phyloP scores from a whole-genome alignment of 2,888 invertebrate species.

The Helobdella robusta region DNA sequence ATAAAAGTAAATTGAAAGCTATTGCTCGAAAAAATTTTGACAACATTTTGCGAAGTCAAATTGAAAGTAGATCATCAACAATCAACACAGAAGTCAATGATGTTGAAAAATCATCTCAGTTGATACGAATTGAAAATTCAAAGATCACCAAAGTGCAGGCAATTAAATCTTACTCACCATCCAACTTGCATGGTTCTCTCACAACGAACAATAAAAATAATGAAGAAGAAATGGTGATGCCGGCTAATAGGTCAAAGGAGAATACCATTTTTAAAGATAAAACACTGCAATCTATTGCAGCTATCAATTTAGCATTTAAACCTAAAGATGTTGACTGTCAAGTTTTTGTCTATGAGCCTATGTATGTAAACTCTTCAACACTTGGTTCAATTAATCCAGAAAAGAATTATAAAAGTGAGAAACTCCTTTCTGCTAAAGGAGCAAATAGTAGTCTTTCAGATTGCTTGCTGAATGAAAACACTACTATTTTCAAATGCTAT shows the following conservation, averaged over 20 bases:
- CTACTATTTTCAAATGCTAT: constrained; percentile 24
- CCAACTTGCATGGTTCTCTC: background rate
- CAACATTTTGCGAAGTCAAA: constrained; percentile 20
- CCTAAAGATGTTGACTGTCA: background rate
- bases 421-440: background rate
- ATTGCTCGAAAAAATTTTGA: constrained; percentile 20
- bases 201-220: background rate
- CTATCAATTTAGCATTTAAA: background rate
- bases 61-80: background rate
- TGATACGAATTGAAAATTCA: constrained; percentile 24
- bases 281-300: background rate
- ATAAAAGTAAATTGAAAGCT: constrained; percentile 6
- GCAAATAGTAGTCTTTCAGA: background rate
- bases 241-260: background rate
- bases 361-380: constrained; percentile 11
- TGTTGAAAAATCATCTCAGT: background rate
- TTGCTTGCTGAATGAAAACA: constrained; percentile 10
- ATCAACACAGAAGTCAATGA: background rate
- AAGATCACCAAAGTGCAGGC: constrained; percentile 7
- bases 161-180: background rate
- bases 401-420: background rate
- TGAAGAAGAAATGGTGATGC: background rate
- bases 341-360: constrained; percentile 19
- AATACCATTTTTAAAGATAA: background rate
- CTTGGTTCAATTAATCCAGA: background rate